Evolutionary conservation across 1,140 invertebrate species (phyloP).

Genomic region (Panulirus ornatus): DNA sequence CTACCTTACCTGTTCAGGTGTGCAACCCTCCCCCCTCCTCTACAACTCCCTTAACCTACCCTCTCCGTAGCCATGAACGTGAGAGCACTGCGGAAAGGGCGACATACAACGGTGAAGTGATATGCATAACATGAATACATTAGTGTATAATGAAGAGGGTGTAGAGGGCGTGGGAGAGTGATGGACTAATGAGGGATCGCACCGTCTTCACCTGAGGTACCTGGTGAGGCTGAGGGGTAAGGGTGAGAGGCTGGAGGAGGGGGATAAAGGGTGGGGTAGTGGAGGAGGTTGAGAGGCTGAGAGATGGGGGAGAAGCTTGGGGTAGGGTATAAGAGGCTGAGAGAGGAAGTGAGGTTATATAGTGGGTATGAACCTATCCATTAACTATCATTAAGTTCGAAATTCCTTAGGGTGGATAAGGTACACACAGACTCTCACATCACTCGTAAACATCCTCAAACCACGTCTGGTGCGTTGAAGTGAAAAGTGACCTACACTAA

Average conservation of each 20-base stretch:
- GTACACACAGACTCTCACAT: too few relatives aligned
- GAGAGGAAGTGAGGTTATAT: not conserved
- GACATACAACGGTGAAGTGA: constrained; percentile 24
- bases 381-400: too few relatives aligned
- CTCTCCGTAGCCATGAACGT: too few relatives aligned
- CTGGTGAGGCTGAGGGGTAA: constrained; percentile 5
- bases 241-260: not conserved
- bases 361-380: too few relatives aligned
- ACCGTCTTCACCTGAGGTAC: constrained; percentile 35
- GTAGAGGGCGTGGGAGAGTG: constrained; percentile 35
- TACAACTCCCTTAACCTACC: not conserved
- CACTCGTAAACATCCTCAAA: too few relatives aligned
- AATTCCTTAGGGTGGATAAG: too few relatives aligned
- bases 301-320: not conserved
- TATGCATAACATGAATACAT: constrained; percentile 37
- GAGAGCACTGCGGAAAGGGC: not conserved
- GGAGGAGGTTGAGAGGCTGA: not conserved
- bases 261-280: not conserved
- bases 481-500: too few relatives aligned
- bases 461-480: too few relatives aligned
- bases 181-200: constrained; percentile 41
- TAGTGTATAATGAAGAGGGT: constrained; percentile 40
- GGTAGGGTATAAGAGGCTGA: not conserved
- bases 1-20: too few relatives aligned
- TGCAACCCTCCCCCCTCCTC: not conserved